These are phyloP conservation scores for Ondatra zibethicus DNA, from an alignment of 2,113 vertebrate species.

Conservation along the genomic window DNA sequence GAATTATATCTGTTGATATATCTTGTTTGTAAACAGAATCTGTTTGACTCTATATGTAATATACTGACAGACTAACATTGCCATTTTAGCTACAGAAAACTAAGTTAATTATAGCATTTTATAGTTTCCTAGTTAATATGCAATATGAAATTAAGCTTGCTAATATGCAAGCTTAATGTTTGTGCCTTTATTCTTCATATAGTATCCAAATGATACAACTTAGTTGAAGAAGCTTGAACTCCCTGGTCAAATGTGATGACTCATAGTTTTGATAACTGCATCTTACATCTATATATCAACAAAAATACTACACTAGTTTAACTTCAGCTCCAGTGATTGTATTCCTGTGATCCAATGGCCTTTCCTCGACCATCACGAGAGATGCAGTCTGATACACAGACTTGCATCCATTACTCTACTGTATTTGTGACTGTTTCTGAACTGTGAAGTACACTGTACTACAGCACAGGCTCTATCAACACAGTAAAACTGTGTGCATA, in stretches of 20 bases:
- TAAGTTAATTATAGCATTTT: background rate
- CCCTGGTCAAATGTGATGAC: constrained; percentile 16
- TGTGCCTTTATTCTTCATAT: background rate
- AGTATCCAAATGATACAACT: background rate
- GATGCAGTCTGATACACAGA: background rate
- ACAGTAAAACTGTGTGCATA: background rate
- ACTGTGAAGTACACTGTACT: background rate
- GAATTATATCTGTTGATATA: background rate
- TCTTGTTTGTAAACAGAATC: background rate
- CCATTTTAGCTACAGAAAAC: constrained; percentile 34
- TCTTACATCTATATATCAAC: background rate
- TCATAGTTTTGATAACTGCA: background rate
- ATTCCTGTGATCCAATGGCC: background rate
- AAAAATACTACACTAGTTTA: constrained; percentile 37
- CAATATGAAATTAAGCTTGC: too few species aligned
- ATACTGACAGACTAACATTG: background rate
- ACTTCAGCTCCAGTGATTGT: background rate
- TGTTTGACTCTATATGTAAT: background rate
- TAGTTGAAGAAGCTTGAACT: constrained; percentile 17
- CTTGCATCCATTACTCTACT: background rate
- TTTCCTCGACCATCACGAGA: background rate
- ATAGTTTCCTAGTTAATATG: background rate
- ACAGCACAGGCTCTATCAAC: background rate
- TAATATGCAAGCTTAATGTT: background rate
- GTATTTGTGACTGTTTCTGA: background rate